phyloP scores from a whole-genome alignment of 2,113 vertebrate genomes.

The Pontoporia blainvillei region DNA sequence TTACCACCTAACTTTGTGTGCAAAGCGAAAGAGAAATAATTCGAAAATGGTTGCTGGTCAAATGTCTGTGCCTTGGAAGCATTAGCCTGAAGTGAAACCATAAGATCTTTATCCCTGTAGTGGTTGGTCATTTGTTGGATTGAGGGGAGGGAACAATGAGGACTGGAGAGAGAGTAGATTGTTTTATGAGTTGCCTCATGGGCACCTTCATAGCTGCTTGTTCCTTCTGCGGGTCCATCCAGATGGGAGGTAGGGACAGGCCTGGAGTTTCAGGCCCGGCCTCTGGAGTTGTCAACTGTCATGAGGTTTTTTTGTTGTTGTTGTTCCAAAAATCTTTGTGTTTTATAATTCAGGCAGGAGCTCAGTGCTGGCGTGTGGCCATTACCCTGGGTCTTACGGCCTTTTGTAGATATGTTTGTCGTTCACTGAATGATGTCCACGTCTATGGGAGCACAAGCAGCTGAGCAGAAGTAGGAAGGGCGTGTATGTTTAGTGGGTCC shows the following conservation, averaged over 20 bases:
- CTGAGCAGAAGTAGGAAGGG: neutral
- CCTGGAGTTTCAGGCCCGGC: neutral
- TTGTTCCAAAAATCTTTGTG: conserved; percentile 20
- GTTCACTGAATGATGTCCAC: neutral
- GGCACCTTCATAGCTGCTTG: neutral
- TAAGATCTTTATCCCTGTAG: conserved; percentile 57
- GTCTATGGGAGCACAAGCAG: neutral
- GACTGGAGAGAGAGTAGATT: neutral
- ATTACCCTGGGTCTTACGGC: neutral
- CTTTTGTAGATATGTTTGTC: neutral
- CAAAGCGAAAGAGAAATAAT: neutral
- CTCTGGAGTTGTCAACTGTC: conserved; percentile 53
- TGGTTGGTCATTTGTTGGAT: neutral
- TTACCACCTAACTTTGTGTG: neutral
- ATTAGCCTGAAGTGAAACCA: conserved; percentile 42
- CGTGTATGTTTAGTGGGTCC: neutral
- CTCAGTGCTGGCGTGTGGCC: neutral
- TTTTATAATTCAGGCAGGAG: conserved; percentile 41
- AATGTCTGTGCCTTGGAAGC: neutral
- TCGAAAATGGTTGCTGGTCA: neutral
- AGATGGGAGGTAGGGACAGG: neutral
- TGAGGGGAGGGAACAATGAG: rapidly evolving
- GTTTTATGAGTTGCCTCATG: neutral
- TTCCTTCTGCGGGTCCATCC: neutral
- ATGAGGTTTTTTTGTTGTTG: neutral